A percentile compares a stretch with the other conserved stretches of the same genome.
These are phyloP conservation scores for Elymnias hypermnestra DNA, from an alignment of 1,140 invertebrate species.

Conservation along the genomic window DNA sequence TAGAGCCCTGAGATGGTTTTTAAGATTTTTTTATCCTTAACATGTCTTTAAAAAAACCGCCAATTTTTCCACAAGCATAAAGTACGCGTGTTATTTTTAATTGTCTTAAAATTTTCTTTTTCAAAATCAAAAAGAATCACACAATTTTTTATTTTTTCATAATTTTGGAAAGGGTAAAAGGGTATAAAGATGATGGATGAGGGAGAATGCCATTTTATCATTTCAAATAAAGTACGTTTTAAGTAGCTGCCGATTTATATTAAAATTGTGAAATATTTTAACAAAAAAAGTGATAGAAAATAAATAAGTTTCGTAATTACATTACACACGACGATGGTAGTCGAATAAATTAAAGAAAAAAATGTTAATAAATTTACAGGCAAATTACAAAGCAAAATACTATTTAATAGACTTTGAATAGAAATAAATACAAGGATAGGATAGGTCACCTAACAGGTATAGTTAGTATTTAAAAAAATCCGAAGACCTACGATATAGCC, in stretches of 20 bases:
- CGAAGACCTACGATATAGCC: slow-evolving; percentile 1
- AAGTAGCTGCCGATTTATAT: slow-evolving; percentile 69
- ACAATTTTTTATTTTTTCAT: too few relatives aligned
- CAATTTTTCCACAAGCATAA: too few relatives aligned
- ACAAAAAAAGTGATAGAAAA: slow-evolving; percentile 55
- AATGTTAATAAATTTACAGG: slow-evolving; percentile 33
- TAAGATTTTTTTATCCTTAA: too few relatives aligned
- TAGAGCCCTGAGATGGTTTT: too few relatives aligned
- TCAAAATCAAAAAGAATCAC: too few relatives aligned
- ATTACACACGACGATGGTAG: slow-evolving; percentile 53
- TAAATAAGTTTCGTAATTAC: slow-evolving; percentile 61
- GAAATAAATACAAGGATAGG: slow-evolving; percentile 65
- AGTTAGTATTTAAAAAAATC: slow-evolving; percentile 33
- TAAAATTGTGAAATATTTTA: slow-evolving; percentile 61
- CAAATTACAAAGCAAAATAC: slow-evolving; percentile 68
- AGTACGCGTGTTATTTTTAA: too few relatives aligned
- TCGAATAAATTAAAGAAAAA: slow-evolving; percentile 32
- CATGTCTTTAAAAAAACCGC: too few relatives aligned
- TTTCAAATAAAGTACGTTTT: slow-evolving; percentile 65
- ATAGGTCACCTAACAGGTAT: slow-evolving; percentile 42
- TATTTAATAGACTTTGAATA: slow-evolving; percentile 49
- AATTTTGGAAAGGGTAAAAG: slow-evolving; percentile 11
- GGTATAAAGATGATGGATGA: slow-evolving; percentile 17
- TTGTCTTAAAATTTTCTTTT: too few relatives aligned
- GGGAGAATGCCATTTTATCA: slow-evolving; percentile 67